phyloP scores from a whole-genome alignment of 1,140 invertebrate genomes.

The Zophobas atratus region DNA sequence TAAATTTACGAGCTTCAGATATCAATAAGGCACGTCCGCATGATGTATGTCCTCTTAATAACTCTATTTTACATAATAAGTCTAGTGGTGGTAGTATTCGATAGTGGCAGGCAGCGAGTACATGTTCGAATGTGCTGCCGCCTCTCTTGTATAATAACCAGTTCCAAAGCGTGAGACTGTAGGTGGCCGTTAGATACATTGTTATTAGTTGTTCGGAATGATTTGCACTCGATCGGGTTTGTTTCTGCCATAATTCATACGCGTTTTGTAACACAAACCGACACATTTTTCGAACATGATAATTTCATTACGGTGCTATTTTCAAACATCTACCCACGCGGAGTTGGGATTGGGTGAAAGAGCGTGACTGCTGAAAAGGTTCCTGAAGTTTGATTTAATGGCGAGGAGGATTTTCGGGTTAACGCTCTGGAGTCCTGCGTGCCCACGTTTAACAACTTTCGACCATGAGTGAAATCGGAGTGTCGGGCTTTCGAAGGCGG shows the following conservation, averaged over 20 bases:
- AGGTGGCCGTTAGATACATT: constrained; percentile 60
- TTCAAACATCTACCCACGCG: neutral
- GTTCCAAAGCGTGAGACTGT: constrained; percentile 58
- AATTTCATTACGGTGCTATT: constrained; percentile 22
- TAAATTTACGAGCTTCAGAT: constrained; percentile 49
- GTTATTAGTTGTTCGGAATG: constrained; percentile 61
- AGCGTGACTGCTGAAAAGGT: neutral
- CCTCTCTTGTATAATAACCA: constrained; percentile 54
- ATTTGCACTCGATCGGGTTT: constrained; percentile 56
- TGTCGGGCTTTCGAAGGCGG: too few species aligned
- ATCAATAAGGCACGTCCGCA: constrained; percentile 49
- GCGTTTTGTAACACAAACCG: constrained; percentile 24
- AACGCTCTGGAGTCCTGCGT: too few species aligned
- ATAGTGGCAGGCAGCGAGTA: constrained; percentile 27
- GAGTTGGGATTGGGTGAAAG: neutral
- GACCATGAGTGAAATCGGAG: too few species aligned
- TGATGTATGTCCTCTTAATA: constrained; percentile 49
- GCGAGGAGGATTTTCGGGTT: too few species aligned
- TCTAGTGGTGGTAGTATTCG: constrained; percentile 41
- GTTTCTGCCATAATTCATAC: constrained; percentile 46
- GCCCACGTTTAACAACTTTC: too few species aligned
- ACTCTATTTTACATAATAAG: constrained; percentile 52
- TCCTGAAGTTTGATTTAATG: neutral
- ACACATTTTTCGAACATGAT: constrained; percentile 12
- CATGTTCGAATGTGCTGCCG: constrained; percentile 35